Evolutionary conservation across 2,113 vertebrate species (phyloP).

Genomic region (Ailuropoda melanoleuca): DNA sequence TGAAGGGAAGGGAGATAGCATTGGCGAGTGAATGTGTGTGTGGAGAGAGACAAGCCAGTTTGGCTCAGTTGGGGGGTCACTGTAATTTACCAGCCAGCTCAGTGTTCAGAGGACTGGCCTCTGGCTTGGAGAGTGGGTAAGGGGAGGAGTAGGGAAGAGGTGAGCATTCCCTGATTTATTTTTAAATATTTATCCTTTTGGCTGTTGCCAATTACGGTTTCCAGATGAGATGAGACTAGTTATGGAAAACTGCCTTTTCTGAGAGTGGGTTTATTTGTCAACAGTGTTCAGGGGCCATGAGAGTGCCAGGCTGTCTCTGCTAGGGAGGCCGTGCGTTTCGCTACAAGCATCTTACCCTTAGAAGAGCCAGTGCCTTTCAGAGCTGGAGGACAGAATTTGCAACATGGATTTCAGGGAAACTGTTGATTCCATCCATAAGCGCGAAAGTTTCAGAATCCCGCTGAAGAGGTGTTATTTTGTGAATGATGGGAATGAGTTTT

Average conservation of each 20-base stretch:
- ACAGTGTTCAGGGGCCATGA: not conserved
- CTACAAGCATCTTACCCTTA: constrained; percentile 22
- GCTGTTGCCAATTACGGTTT: constrained; percentile 48
- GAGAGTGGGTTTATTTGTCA: constrained; percentile 55
- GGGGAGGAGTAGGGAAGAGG: constrained; percentile 52
- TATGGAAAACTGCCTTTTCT: constrained; percentile 37
- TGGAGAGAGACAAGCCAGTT: not conserved
- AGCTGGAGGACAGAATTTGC: not conserved
- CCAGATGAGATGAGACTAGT: constrained; percentile 42
- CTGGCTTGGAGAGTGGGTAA: constrained; percentile 28
- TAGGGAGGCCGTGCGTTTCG: constrained; percentile 22
- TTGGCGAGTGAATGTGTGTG: not conserved
- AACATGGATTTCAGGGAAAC: not conserved
- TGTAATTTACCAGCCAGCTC: constrained; percentile 49
- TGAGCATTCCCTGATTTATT: constrained; percentile 65
- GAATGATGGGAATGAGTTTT: constrained; percentile 6
- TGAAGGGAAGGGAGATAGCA: not conserved
- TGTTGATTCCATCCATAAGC: not conserved
- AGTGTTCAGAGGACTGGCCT: constrained; percentile 2
- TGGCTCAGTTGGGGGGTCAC: constrained; percentile 2
- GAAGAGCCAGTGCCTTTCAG: not conserved
- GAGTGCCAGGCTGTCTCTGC: constrained; percentile 37
- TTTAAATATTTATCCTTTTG: constrained; percentile 72
- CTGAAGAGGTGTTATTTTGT: not conserved
- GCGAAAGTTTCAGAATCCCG: not conserved